These are phyloP conservation scores for Hypothenemus hampei DNA, from an alignment of 1,140 invertebrate genomes.

Conservation along the genomic window DNA sequence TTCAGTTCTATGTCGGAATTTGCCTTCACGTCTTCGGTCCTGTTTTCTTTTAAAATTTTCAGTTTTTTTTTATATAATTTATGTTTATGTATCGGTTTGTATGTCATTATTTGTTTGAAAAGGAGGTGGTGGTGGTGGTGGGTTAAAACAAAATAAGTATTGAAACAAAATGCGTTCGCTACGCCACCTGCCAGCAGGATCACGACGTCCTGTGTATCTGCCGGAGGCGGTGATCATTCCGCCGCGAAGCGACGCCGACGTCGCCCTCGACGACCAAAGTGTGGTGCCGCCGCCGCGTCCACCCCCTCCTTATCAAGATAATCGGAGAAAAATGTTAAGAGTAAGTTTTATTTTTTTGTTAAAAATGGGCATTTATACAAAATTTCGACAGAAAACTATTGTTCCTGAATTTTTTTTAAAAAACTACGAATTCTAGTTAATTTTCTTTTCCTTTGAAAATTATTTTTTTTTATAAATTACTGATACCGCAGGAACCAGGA, in stretches of 20 bases:
- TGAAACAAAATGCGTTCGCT: conserved; percentile 10
- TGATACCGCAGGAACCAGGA: no score
- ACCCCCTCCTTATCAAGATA: conserved; percentile 27
- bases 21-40: background rate
- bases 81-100: no score
- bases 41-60: no score
- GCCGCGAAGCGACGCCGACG: conserved; percentile 25
- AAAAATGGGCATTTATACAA: no score
- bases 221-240: conserved; percentile 29
- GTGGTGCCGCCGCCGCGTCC: conserved; percentile 34
- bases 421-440: no score
- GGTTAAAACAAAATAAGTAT: no score
- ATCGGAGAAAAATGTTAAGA: conserved; percentile 30
- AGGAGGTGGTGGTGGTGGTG: no score
- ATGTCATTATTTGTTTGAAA: no score
- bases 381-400: no score
- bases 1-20: conserved; percentile 7
- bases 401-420: no score
- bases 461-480: no score
- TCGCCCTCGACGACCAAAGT: conserved; percentile 12
- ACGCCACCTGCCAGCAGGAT: conserved; percentile 32
- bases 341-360: conserved; percentile 8
- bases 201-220: conserved; percentile 36
- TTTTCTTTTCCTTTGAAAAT: no score
- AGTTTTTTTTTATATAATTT: background rate